Evolutionary conservation across 1,140 invertebrate species (phyloP).

Genomic region (Anastrepha obliqua): DNA sequence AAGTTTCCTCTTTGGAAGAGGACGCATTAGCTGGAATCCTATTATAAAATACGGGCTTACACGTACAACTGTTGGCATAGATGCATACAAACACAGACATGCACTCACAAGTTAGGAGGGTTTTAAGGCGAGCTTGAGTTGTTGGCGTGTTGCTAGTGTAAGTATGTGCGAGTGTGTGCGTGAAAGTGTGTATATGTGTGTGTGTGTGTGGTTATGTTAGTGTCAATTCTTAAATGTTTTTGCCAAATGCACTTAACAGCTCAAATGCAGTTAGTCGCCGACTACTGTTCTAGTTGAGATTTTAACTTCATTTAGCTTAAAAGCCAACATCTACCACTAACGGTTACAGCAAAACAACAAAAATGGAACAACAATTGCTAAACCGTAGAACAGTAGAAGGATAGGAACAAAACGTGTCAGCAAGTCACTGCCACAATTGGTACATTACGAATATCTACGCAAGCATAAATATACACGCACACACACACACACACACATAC

Average conservation of each 20-base stretch:
- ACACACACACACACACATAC: neutral
- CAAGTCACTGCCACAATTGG: neutral
- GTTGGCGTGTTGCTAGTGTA: too few species aligned
- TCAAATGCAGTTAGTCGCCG: conserved; percentile 50
- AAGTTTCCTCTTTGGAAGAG: neutral
- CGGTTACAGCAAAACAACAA: conserved; percentile 13
- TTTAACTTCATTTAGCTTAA: conserved; percentile 51
- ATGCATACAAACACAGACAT: too few species aligned
- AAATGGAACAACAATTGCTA: neutral
- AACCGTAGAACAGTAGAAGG: neutral
- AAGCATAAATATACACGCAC: neutral
- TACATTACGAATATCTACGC: neutral
- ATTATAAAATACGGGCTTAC: neutral
- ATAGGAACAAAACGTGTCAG: conserved; percentile 14
- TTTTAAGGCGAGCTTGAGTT: too few species aligned
- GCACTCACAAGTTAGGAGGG: too few species aligned
- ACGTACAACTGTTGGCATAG: neutral
- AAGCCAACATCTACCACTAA: conserved; percentile 41
- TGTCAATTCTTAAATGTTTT: conserved; percentile 46
- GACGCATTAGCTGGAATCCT: neutral
- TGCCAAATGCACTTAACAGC: conserved; percentile 49
- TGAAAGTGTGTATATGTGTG: neutral
- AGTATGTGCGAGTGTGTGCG: neutral
- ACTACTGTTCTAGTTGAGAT: conserved; percentile 40
- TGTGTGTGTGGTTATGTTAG: neutral